Evolutionary conservation across 2,113 vertebrate genomes (phyloP), one percentile per base, ranked within the genome.

Genomic region (Globicephala melas): DNA sequence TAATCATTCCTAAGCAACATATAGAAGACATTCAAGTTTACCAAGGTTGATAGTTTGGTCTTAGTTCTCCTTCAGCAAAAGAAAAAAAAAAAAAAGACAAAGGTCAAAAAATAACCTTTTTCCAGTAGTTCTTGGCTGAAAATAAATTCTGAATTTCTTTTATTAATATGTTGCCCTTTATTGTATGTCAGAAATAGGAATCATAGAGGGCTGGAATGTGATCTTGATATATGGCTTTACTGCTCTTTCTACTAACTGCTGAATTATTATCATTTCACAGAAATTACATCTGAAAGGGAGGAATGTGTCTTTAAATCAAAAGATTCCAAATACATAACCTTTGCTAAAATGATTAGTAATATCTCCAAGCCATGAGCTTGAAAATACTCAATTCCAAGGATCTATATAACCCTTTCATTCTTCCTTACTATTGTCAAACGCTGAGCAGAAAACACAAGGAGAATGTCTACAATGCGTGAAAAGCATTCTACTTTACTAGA

Each of bases 101-200:
- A 98, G 91, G 70, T 97, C 95, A 97, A 92, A 91, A 79, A 84
- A 71, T 68, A 85, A 95, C 94, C 67, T 95, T 96, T 97, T 96
- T 41, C 38, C 33, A 94, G 87, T 93, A 26, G 6, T 94, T 95
- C 94, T 91, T 71, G 28, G 87, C 76, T 94, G 71, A 79, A 96
- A 96, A 96, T 68, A 84, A 94, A 94, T 97, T 97, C 87, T 76
- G 55, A 63, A 96, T 96, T 87, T 97, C 80, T 97, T 93, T 91
- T 63, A 96, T 97, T 96, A 97, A 96, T 96, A 83, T 91, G 92
- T 90, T 97, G 97, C 92, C 96, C 97, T 98, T 98, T 98, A 88
- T 97, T 94, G 77, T 79, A 55, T 96, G 91, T 97, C 97, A 97
- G 88, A 96, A 95, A 44, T 76, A 91, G 95, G 92, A 93, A 95